These are phyloP conservation scores for Pelosia muscerda DNA, from an alignment of 2,888 invertebrate genomes.

Conservation along the genomic window DNA sequence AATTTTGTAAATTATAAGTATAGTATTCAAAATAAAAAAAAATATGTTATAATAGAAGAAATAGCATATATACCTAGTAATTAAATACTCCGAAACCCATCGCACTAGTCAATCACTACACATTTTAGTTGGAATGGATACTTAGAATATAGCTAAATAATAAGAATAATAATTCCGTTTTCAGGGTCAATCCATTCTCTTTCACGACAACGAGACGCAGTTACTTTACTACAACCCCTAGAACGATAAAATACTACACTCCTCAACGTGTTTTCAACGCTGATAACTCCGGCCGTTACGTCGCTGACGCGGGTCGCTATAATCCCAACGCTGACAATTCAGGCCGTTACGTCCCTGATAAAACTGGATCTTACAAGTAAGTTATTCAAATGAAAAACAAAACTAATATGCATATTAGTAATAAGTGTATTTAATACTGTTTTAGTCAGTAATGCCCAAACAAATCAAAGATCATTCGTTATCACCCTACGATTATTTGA, in stretches of 20 bases:
- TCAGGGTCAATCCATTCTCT: conserved; percentile 6
- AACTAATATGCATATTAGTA: neutral
- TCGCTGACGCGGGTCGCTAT: conserved; percentile 46
- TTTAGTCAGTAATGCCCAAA: no score
- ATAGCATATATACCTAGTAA: no score
- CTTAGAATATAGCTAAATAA: neutral
- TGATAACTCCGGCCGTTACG: conserved; percentile 53
- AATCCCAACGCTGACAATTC: conserved; percentile 58
- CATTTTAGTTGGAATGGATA: no score
- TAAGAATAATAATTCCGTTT: neutral
- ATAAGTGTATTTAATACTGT: no score
- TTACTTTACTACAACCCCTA: conserved; percentile 26
- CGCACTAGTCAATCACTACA: no score
- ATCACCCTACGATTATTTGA: no score
- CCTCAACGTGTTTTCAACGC: conserved; percentile 35
- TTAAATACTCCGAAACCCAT: no score
- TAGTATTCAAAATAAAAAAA: no score
- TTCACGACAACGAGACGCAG: conserved; percentile 7
- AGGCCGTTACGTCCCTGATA: conserved; percentile 64
- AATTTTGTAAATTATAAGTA: no score
- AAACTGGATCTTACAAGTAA: conserved; percentile 74
- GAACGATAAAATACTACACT: conserved; percentile 35
- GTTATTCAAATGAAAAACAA: conserved; percentile 25
- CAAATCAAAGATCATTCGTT: neutral
- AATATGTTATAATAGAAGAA: no score